Evolutionary conservation across 2,888 invertebrate species (phyloP).

Genomic region (Drosophila lutescens): DNA sequence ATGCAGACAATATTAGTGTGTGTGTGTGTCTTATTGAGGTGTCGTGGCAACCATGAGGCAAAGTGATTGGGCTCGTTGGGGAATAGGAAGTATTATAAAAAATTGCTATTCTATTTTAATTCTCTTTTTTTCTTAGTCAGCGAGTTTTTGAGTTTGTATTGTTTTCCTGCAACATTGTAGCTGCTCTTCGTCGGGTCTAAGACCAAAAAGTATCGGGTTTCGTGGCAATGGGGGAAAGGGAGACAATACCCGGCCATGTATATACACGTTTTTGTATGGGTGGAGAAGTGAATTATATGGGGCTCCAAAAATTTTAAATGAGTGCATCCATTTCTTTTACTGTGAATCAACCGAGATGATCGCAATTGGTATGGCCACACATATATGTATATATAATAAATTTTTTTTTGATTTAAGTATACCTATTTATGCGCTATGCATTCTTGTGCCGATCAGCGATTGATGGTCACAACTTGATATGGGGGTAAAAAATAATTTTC

Average conservation of each 20-base stretch:
- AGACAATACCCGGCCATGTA: background rate
- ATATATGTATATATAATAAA: too few relatives aligned
- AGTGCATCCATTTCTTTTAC: too few relatives aligned
- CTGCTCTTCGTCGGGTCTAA: background rate
- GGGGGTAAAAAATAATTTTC: background rate
- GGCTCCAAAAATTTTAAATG: background rate
- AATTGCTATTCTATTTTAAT: background rate
- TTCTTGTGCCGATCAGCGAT: conserved; percentile 1
- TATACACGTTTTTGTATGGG: background rate
- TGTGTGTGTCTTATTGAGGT: background rate
- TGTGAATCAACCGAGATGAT: too few relatives aligned
- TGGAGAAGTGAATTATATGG: background rate
- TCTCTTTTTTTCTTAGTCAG: background rate
- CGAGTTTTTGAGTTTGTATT: conserved; percentile 1
- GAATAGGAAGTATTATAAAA: background rate
- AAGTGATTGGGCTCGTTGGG: background rate
- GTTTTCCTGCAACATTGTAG: background rate
- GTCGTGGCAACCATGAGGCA: background rate
- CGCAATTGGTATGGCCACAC: too few relatives aligned
- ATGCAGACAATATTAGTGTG: conserved; percentile 3
- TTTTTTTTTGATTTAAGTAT: too few relatives aligned
- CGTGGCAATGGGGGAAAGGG: background rate
- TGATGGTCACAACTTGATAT: background rate
- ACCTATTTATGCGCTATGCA: background rate
- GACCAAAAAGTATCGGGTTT: background rate